Evolutionary conservation across 2,888 invertebrate genomes (phyloP), one percentile per base, ranked within the genome.

Genomic region (Drosophila anceps): DNA sequence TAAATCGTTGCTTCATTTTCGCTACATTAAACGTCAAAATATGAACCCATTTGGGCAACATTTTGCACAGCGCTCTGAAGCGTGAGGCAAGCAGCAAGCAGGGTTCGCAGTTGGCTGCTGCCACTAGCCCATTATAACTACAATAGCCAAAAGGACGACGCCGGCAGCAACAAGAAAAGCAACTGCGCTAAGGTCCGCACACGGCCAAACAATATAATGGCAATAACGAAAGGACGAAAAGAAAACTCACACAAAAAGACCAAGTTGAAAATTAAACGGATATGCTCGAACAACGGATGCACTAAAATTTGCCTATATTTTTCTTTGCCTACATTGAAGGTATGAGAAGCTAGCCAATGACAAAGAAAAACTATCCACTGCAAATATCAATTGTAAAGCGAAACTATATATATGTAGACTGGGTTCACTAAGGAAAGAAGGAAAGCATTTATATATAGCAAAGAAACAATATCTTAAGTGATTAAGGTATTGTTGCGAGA

Each of bases 1-100:
- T 91, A 91, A 91, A 91, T 91, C 90, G 78, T 84, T 75, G 86
- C 91, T 91, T 91, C 90, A 92, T 92, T 91, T 91, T 91, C 92
- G 91, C 90, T 91, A 91, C 92, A 92, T 92, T 92, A 91, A 92
- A 91, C 90, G 88, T 82, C 87, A 90, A 91, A 92, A 91, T 92
- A 92, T 92, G 92, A 92, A 92, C 92, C 90, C 91, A 91, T 91
- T 91, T 88, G 83, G 81, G 87, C 83, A 87, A 89, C 88, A 90
- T 91, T 91, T 82, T 73, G 70, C 69, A 63, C 71, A 76, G 67
- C 78, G 50, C 50, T 66, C 27, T 29, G 44, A 7, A 6, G 50
- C 57, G 18, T 31, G 18, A 29, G 18, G 55, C 57, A 18, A 27
- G 53, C 44, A 12, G 55, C 57, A 18, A 27, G 53, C 44, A 12